phyloP scores from a whole-genome alignment of 2,113 vertebrate genomes.

The Ptychochromis oligacanthus region DNA sequence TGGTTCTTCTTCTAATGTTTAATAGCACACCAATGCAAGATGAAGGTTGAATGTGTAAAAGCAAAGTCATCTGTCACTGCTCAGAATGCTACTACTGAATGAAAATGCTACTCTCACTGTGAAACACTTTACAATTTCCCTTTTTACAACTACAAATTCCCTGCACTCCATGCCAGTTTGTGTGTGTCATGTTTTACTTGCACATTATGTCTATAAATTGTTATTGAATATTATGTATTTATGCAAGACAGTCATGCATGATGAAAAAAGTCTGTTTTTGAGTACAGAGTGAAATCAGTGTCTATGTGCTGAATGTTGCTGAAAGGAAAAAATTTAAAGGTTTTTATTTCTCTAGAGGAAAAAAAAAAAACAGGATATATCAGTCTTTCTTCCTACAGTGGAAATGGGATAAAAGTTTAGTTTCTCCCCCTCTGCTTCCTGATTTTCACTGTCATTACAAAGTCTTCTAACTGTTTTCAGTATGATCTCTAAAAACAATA shows the following conservation, averaged over 20 bases:
- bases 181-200: background rate
- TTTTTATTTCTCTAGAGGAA: background rate
- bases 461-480: background rate
- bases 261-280: background rate
- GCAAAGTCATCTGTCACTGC: too few species aligned
- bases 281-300: background rate
- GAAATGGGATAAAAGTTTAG: too few species aligned
- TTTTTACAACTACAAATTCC: background rate
- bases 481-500: background rate
- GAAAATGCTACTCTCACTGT: background rate
- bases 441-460: too few species aligned
- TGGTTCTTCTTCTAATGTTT: too few species aligned
- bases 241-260: background rate
- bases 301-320: background rate
- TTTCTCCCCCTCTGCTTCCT: too few species aligned
- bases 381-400: background rate
- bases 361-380: background rate
- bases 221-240: too few species aligned
- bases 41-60: too few species aligned
- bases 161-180: background rate
- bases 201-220: too few species aligned
- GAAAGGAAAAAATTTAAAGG: background rate
- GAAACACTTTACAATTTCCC: background rate
- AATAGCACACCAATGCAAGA: too few species aligned
- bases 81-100: too few species aligned